phyloP scores from a whole-genome alignment of 1,140 invertebrate genomes.

The Solenopsis invicta region DNA sequence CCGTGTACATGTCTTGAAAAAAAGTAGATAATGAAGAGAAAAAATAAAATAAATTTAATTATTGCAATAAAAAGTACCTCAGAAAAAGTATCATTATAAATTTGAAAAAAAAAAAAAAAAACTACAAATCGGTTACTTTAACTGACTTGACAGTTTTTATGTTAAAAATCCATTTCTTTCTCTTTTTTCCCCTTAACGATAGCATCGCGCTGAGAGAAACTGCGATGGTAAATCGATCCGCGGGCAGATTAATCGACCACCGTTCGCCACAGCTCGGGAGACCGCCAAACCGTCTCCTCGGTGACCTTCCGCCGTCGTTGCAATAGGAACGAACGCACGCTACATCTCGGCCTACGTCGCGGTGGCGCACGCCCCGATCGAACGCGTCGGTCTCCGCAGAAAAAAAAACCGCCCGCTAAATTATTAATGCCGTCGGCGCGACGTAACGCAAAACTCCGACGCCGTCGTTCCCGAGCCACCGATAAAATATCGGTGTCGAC shows the following conservation, averaged over 20 bases:
- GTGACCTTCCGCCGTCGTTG: slow-evolving; percentile 35
- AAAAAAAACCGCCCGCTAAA: slow-evolving; percentile 47
- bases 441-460: slow-evolving; percentile 22
- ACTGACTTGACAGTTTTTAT: not conserved
- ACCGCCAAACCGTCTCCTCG: slow-evolving; percentile 14
- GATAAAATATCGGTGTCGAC: not conserved
- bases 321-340: slow-evolving; percentile 45
- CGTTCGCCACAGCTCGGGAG: not conserved
- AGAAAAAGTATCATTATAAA: too few species aligned
- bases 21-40: too few species aligned
- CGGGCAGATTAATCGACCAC: slow-evolving; percentile 32
- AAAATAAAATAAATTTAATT: too few species aligned
- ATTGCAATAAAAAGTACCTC: too few species aligned
- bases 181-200: not conserved
- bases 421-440: slow-evolving; percentile 51
- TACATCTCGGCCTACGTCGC: slow-evolving; percentile 24
- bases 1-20: too few species aligned
- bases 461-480: not conserved
- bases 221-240: slow-evolving; percentile 44
- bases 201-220: not conserved
- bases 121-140: not conserved
- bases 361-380: slow-evolving; percentile 21
- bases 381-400: slow-evolving; percentile 46
- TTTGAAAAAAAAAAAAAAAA: too few species aligned
- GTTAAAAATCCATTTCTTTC: not conserved